Evolutionary conservation across 2,888 invertebrate species (phyloP).

Genomic region (Diadegma fenestrale): DNA sequence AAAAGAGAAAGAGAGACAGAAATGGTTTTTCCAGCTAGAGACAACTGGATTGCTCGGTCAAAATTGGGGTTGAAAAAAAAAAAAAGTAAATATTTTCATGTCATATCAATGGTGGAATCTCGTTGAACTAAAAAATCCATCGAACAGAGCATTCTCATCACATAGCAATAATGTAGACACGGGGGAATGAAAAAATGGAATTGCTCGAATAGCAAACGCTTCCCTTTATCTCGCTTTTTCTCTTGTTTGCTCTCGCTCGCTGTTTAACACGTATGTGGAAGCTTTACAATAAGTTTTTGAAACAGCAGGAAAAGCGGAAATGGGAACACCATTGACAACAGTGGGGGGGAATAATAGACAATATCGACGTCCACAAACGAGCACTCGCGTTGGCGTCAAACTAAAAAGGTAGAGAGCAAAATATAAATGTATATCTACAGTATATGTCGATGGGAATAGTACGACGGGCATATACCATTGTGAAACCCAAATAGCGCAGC

Average conservation of each 20-base stretch:
- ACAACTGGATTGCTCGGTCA: neutral
- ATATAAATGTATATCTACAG: conserved; percentile 16
- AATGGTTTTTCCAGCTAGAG: neutral
- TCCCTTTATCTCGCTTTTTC: neutral
- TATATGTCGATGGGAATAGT: conserved; percentile 29
- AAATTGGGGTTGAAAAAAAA: neutral
- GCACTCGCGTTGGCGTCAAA: conserved; percentile 36
- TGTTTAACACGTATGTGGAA: neutral
- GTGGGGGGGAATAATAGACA: conserved; percentile 61
- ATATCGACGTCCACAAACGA: conserved; percentile 49
- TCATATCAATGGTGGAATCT: neutral
- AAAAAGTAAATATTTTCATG: neutral
- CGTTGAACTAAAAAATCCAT: neutral
- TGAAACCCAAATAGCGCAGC: conserved; percentile 53
- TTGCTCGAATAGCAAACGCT: neutral
- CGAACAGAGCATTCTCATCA: neutral
- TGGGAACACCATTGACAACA: conserved; percentile 25
- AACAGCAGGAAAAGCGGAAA: conserved; percentile 12
- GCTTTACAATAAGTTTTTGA: conserved; percentile 20
- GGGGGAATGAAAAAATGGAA: conserved; percentile 3
- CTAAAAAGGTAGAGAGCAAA: conserved; percentile 26
- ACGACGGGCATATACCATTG: conserved; percentile 7
- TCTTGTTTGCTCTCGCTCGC: neutral
- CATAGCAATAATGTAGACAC: neutral
- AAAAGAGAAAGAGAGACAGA: neutral